Conservation (phyloP, 30 jellyfish, hydroid and myxozoan species). For the Turritopsis dohrnii region DNA sequence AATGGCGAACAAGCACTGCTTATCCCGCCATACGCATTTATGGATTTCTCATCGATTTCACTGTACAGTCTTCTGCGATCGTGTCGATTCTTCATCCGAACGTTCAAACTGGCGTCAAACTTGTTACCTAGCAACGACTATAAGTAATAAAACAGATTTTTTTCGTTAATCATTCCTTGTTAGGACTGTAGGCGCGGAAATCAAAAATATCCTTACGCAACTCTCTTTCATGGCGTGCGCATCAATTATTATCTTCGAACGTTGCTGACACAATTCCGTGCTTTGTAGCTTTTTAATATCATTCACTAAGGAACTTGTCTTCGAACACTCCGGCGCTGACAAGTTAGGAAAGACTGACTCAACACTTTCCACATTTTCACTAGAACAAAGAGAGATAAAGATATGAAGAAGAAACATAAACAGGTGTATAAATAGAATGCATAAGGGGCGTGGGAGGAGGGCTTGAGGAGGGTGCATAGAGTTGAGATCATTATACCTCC, state of each 20-base stretch:
- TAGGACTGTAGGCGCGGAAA: background rate
- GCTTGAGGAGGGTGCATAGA: too few species aligned
- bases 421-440: background rate
- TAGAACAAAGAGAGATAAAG: background rate
- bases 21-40: constrained; percentile 43
- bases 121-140: constrained; percentile 61
- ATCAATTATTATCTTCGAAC: constrained; percentile 48
- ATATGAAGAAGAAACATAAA: background rate
- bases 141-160: background rate
- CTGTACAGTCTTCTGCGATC: constrained; percentile 49
- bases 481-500: too few species aligned
- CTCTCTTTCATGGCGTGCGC: constrained; percentile 36
- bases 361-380: background rate
- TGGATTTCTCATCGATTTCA: constrained; percentile 49
- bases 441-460: too few species aligned
- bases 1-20: constrained; percentile 64
- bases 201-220: constrained; percentile 28
- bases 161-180: background rate
- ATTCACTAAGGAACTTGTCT: constrained; percentile 16
- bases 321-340: background rate
- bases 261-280: constrained; percentile 50
- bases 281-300: constrained; percentile 38
- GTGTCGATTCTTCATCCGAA: constrained; percentile 51
- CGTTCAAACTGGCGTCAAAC: constrained; percentile 48
- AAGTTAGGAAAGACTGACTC: background rate